These are phyloP conservation scores for Trissoscelio sp. DNA, from an alignment of 2,888 invertebrate species.

Conservation along the genomic window DNA sequence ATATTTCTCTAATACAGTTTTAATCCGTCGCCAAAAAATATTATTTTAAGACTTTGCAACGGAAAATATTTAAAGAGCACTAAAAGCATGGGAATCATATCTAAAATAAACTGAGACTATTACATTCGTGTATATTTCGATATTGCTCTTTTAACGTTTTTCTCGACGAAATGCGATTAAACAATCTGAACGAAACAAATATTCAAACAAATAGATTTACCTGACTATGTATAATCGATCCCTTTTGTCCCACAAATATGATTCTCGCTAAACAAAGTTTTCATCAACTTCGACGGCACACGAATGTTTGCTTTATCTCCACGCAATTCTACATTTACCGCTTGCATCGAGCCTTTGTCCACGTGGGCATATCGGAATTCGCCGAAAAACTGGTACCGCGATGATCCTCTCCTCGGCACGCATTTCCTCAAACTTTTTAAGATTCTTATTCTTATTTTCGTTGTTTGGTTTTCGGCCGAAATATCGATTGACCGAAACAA, in stretches of 20 bases:
- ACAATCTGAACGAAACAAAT: too few species aligned
- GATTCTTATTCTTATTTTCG: conserved; percentile 1
- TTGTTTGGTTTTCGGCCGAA: conserved; percentile 15
- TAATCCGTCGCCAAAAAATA: too few species aligned
- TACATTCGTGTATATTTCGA: too few species aligned
- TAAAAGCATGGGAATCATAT: too few species aligned
- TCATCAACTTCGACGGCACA: background rate
- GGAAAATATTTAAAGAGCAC: too few species aligned
- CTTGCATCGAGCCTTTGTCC: conserved; percentile 74
- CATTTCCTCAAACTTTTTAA: conserved; percentile 13
- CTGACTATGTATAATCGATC: conserved; percentile 1
- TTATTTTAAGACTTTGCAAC: too few species aligned
- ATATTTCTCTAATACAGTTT: too few species aligned
- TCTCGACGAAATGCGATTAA: too few species aligned
- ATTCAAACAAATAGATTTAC: conserved; percentile 4
- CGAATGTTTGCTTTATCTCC: conserved; percentile 65
- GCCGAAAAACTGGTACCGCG: conserved; percentile 71
- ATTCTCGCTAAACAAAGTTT: background rate
- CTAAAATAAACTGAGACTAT: too few species aligned
- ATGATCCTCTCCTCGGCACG: conserved; percentile 70
- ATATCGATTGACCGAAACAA: too few species aligned
- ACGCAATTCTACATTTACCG: conserved; percentile 75
- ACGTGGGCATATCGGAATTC: conserved; percentile 67
- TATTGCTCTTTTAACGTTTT: too few species aligned
- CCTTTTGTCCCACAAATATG: background rate